These are phyloP conservation scores for Iselma pallidipennis DNA, from an alignment of 2,888 invertebrate species.

Conservation along the genomic window DNA sequence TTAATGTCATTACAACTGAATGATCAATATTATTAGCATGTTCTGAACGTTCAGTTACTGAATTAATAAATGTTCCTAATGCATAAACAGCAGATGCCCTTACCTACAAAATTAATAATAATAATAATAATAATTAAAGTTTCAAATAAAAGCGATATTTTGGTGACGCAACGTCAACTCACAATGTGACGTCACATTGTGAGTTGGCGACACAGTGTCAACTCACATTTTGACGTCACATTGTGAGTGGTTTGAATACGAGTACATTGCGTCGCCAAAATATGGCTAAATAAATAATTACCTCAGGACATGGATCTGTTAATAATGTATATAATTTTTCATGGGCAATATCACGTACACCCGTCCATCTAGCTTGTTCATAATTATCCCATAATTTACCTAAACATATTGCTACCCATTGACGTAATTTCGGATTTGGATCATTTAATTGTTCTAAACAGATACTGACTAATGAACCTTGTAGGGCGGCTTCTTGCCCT, in stretches of 20 bases:
- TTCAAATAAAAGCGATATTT: background rate
- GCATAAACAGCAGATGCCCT: slow-evolving; percentile 94
- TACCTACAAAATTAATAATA: slow-evolving; percentile 59
- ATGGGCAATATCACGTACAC: slow-evolving; percentile 93
- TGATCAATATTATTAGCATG: slow-evolving; percentile 95
- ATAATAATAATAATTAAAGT: background rate
- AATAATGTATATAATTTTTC: slow-evolving; percentile 87
- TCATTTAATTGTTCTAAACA: slow-evolving; percentile 89
- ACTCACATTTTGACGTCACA: too few relatives aligned
- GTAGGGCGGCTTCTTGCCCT: slow-evolving; percentile 89
- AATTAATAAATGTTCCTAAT: slow-evolving; percentile 90
- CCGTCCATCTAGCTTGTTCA: slow-evolving; percentile 91
- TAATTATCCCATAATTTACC: slow-evolving; percentile 90
- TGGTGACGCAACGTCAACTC: too few relatives aligned
- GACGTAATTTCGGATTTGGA: slow-evolving; percentile 67
- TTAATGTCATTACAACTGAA: slow-evolving; percentile 85
- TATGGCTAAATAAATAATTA: too few relatives aligned
- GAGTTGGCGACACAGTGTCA: too few relatives aligned
- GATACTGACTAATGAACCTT: slow-evolving; percentile 87
- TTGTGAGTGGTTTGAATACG: too few relatives aligned
- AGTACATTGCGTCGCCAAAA: too few relatives aligned
- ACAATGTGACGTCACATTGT: slow-evolving; percentile 9
- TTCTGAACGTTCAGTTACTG: slow-evolving; percentile 80
- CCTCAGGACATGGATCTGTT: slow-evolving; percentile 84
- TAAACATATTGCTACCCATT: slow-evolving; percentile 92